Evolutionary conservation across 2,113 vertebrate genomes (phyloP).

Genomic region (Tyto alba): DNA sequence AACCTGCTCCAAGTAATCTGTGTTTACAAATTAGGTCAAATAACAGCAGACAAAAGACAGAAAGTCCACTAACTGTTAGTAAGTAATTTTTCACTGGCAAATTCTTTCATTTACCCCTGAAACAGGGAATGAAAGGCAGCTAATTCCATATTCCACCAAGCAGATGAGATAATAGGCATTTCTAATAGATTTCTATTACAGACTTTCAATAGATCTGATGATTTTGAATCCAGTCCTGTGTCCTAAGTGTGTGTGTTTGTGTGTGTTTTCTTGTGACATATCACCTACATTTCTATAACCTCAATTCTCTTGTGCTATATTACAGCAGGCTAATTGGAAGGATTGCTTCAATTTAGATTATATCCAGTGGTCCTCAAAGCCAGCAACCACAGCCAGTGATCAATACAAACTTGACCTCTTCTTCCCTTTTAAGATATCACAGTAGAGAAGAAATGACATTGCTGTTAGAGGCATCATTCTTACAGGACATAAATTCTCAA

Average conservation of each 20-base stretch:
- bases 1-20: neutral
- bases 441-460: neutral
- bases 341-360: neutral
- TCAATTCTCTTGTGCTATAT: neutral
- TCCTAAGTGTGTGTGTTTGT: neutral
- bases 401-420: neutral
- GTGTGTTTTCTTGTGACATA: neutral
- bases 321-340: neutral
- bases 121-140: neutral
- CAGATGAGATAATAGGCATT: neutral
- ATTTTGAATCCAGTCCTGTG: neutral
- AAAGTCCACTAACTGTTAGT: neutral
- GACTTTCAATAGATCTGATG: neutral
- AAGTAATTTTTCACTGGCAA: neutral
- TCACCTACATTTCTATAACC: neutral
- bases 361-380: neutral
- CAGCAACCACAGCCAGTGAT: neutral
- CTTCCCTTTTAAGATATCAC: neutral
- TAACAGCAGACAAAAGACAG: neutral
- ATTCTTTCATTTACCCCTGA: neutral
- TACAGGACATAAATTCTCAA: neutral
- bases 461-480: neutral
- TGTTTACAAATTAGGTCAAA: neutral
- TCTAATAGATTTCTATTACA: neutral
- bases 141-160: neutral